Base-by-base conservation (phyloP, 2,113 vertebrate genomes). In the Pseudorasbora parva region DNA sequence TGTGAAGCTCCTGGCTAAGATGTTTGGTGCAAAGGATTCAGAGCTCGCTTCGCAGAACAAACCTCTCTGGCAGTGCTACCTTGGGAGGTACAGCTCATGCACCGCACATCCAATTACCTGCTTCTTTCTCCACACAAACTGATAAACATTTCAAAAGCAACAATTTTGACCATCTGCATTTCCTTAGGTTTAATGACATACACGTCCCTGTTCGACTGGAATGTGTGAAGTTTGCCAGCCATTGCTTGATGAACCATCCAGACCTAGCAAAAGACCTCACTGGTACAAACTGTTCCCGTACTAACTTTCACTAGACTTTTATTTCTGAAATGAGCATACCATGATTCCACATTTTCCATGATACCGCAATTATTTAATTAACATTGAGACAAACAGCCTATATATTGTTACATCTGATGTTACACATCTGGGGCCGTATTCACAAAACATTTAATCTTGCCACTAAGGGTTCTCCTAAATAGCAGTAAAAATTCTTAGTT, bases 11-110 rank as follows among this genome's bases (percentile, higher is more conserved):
- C 93, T 99, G 85, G 98, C 98, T 86, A 99, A 99, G 95, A 99
- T 99, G 98, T 99, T 99, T 91, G 98, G 98, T 85, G 97, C 97
- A 0, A 99, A 99, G 90, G 98, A 99, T 91, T 99, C 98, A 0
- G 98, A 99, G 90, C 81, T 99, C 92, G 98, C 98, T 11, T 95
- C 96, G 69, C 98, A 99, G 91, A 99, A 99, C 92, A 99, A 99
- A 88, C 97, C 98, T 0, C 96, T 99, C 59, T 99, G 98, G 98
- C 98, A 99, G 90, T 99, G 98, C 92, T 99, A 98, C 92, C 92
- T 99, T 90, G 98, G 98, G 88, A 97, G 98, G 98, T 98, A 93
- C 14, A 86, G 51, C 56, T 72, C 57, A 75, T 25, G 47, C 68
- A 23, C n/a, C 45, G 21, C 19, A 82, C 5, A 15, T 21, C 4